Conservation (phyloP, 2,888 invertebrate genomes). For the Zygaena filipendulae region DNA sequence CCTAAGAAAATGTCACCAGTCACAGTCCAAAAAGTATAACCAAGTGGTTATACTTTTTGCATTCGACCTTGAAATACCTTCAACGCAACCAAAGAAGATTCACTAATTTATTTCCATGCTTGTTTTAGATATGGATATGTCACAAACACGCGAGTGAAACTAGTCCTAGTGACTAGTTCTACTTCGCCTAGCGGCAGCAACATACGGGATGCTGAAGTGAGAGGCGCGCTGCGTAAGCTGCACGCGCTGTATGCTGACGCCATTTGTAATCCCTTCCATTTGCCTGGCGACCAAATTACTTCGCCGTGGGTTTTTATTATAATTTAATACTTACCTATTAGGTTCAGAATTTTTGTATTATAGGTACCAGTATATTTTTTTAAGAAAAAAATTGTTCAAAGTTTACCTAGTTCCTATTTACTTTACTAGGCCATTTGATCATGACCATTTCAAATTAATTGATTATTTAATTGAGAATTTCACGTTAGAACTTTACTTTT, state of each 20-base stretch:
- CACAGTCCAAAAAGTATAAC: no score
- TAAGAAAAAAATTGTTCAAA: slow-evolving; percentile 3
- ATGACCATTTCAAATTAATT: no score
- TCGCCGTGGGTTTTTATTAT: slow-evolving; percentile 77
- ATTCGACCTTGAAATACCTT: no score
- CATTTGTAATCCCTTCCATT: slow-evolving; percentile 96
- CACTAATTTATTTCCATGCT: no score
- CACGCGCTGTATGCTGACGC: slow-evolving; percentile 94
- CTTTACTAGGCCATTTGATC: no score
- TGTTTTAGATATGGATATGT: slow-evolving; percentile 89
- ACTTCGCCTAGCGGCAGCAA: slow-evolving; percentile 90
- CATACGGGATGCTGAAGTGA: slow-evolving; percentile 92
- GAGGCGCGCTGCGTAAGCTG: slow-evolving; percentile 85
- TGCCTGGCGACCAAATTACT: slow-evolving; percentile 88
- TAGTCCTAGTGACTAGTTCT: slow-evolving; percentile 92
- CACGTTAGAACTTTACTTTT: slow-evolving; percentile 1
- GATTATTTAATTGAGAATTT: no score
- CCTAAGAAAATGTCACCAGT: no score
- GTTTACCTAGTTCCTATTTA: no score
- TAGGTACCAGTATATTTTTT: background rate
- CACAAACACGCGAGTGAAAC: slow-evolving; percentile 96
- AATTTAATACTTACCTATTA: no score
- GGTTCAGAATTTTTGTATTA: no score
- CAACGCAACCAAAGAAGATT: no score
- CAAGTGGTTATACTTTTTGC: no score